phyloP scores from a whole-genome alignment of 2,888 invertebrate genomes.

The Drosophila suboccidentalis region DNA sequence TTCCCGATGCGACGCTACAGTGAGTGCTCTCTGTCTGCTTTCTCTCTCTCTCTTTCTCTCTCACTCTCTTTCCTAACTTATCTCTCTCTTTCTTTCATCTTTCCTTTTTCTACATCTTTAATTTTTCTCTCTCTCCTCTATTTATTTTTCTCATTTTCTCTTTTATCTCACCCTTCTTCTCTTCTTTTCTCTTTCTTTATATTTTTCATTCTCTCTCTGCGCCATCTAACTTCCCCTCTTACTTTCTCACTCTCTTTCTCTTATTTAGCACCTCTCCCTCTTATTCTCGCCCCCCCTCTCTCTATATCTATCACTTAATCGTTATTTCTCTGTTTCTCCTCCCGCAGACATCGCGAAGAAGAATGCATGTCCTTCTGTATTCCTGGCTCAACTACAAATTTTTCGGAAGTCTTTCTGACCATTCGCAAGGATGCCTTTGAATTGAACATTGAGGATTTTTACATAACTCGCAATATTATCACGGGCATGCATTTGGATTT shows the following conservation, averaged over 20 bases:
- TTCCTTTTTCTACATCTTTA: too few species aligned
- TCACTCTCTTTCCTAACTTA: too few species aligned
- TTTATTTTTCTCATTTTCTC: too few species aligned
- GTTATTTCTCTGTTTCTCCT: too few species aligned
- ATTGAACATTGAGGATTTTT: slow-evolving; percentile 69
- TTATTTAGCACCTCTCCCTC: too few species aligned
- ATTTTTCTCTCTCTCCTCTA: too few species aligned
- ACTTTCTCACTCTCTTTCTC: too few species aligned
- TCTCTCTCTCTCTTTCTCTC: neutral
- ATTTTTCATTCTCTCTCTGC: neutral
- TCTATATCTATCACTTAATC: neutral
- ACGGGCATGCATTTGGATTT: slow-evolving; percentile 28
- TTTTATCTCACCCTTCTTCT: too few species aligned
- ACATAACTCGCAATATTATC: slow-evolving; percentile 55
- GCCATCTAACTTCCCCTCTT: neutral
- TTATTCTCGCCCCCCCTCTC: too few species aligned
- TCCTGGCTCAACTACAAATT: slow-evolving; percentile 28
- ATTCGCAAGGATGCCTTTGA: slow-evolving; percentile 61
- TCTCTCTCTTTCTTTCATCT: too few species aligned
- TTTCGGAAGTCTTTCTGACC: slow-evolving; percentile 55
- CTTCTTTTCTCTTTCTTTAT: too few species aligned
- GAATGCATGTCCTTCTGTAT: slow-evolving; percentile 49
- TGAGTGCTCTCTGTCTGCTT: slow-evolving; percentile 35
- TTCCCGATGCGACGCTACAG: slow-evolving; percentile 55
- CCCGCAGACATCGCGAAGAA: slow-evolving; percentile 36